phyloP scores from a whole-genome alignment of 2,797 vertebrate genomes.

The Pseudochirops corinnae region DNA sequence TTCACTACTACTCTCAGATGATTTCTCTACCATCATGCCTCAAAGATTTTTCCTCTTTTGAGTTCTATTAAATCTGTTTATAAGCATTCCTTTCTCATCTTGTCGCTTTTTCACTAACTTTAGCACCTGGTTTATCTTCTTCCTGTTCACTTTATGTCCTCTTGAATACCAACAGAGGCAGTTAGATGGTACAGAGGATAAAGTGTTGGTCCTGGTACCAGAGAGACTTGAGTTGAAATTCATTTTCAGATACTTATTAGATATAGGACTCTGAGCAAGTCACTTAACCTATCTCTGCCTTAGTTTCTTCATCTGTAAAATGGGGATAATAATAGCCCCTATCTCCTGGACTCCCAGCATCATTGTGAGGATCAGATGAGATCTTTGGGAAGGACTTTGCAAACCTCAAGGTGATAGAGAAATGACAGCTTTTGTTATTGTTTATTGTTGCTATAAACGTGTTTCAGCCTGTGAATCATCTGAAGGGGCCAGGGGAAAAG shows the following conservation, averaged over 20 bases:
- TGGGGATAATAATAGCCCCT: background rate
- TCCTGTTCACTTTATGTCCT: background rate
- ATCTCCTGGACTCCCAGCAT: no score
- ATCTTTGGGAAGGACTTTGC: background rate
- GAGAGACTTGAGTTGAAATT: background rate
- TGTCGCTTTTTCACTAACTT: background rate
- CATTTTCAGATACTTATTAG: background rate
- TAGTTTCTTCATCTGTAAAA: background rate
- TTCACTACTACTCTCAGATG: background rate
- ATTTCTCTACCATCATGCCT: background rate
- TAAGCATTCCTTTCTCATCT: background rate
- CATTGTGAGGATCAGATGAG: background rate
- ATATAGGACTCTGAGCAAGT: background rate
- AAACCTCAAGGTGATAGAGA: background rate
- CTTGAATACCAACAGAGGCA: background rate
- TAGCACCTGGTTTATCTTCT: background rate
- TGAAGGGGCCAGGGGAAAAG: background rate
- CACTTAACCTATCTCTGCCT: background rate
- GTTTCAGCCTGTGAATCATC: background rate
- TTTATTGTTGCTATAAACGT: background rate
- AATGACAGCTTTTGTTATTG: background rate
- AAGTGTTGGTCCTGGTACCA: background rate
- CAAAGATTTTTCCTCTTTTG: background rate
- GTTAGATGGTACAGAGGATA: background rate
- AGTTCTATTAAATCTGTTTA: background rate